Conservation (phyloP, 2,797 vertebrate genomes). For the Onychomys torridus region DNA sequence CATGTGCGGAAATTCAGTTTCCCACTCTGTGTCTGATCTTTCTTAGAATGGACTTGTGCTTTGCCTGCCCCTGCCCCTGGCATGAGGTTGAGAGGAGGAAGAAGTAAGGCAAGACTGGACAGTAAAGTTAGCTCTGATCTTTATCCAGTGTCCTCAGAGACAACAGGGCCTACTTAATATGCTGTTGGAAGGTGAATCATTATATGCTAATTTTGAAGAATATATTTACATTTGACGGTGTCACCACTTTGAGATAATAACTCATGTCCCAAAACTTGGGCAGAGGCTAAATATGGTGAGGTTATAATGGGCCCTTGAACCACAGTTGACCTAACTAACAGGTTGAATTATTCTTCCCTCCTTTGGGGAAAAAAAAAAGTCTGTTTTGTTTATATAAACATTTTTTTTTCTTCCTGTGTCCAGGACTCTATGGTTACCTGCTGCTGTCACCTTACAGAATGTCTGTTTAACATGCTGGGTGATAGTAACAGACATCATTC, state of each 20-base stretch:
- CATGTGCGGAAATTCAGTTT: constrained; percentile 29
- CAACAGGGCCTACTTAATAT: not conserved
- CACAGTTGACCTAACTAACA: not conserved
- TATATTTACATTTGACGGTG: not conserved
- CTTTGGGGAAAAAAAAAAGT: not conserved
- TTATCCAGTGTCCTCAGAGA: not conserved
- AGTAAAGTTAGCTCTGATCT: not conserved
- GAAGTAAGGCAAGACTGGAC: no score
- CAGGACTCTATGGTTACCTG: not conserved
- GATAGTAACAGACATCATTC: constrained; percentile 33
- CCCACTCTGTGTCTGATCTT: constrained; percentile 20
- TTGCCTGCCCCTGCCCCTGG: constrained; percentile 31
- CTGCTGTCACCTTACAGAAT: constrained; percentile 31
- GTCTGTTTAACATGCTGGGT: not conserved
- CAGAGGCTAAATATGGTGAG: not conserved
- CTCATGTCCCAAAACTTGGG: not conserved
- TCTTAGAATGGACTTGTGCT: constrained; percentile 4
- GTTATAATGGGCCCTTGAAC: not conserved
- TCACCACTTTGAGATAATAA: not conserved
- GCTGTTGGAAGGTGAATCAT: not conserved
- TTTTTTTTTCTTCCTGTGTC: not conserved
- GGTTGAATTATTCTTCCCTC: not conserved
- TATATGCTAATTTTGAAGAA: not conserved
- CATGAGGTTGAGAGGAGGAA: not conserved
- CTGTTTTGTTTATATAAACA: not conserved